phyloP scores from a whole-genome alignment of 2,113 vertebrate genomes.

The Corythaeola cristata region DNA sequence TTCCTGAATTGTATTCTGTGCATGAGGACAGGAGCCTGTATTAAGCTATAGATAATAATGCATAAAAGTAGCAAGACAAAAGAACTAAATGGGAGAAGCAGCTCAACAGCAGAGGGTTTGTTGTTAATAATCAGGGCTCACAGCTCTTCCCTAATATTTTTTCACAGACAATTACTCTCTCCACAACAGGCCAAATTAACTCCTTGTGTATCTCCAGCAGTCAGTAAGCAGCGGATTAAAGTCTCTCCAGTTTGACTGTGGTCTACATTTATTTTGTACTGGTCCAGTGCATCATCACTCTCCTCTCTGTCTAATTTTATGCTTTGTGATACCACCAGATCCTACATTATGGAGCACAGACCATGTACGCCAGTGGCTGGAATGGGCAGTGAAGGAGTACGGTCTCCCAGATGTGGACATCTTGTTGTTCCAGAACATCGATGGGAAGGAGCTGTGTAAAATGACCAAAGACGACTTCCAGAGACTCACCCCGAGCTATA shows the following conservation, averaged over 20 bases:
- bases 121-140: not conserved
- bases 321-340: slow-evolving; percentile 68
- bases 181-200: not conserved
- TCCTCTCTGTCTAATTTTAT: not conserved
- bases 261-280: not conserved
- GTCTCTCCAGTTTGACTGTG: not conserved
- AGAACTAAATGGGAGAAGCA: not conserved
- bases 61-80: not conserved
- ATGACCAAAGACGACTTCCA: slow-evolving; percentile 91
- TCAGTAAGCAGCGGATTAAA: not conserved
- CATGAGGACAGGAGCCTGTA: not conserved
- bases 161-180: not conserved
- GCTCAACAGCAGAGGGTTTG: not conserved
- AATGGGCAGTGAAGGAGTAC: slow-evolving; percentile 90
- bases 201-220: not conserved
- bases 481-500: slow-evolving; percentile 87
- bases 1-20: not conserved
- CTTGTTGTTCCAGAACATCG: slow-evolving; percentile 85
- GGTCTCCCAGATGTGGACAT: slow-evolving; percentile 83
- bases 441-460: slow-evolving; percentile 88
- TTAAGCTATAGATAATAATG: not conserved
- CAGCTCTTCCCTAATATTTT: not conserved
- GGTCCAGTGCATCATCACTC: not conserved
- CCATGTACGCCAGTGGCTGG: slow-evolving; percentile 89
- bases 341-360: slow-evolving; percentile 87